Evolutionary conservation across 2,888 invertebrate genomes (phyloP), one percentile per base, ranked within the genome.

Genomic region (Eupithecia exiguata): DNA sequence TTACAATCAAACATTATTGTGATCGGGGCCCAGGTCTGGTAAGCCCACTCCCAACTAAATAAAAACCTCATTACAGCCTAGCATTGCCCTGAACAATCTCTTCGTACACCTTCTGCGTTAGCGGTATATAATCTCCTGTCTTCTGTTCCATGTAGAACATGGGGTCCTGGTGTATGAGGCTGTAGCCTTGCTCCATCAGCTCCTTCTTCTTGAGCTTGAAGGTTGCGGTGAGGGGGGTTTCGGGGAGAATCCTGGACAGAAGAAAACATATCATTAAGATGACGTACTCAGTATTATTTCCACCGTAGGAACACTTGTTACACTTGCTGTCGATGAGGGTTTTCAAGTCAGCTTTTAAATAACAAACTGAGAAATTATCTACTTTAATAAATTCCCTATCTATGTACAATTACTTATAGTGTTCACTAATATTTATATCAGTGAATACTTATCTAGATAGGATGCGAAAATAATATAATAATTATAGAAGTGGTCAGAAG

Each of bases 151-250:
- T 90, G 84, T 97, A 97, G 87, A 95, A 98, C 49, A 98, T 86
- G 1, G 95, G 95, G 88, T 98, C 98, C 62, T 94, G 93, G 25
- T 96, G 90, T 79, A 95, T 89, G 12, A 96, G 85, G 76, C 98
- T 95, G 84, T 96, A 99, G 0, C 97, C 98, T 83, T 98, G 97
- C 71, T 96, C 95, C 85, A 98, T 97, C 36, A 99, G 92, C 80
- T 98, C 97, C n/a, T 96, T 96, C 91, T 99, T 99, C 87, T 97
- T 97, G 80, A 99, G 90, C 92, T 99, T 99, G 88, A 97, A 99
- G 0, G 99, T 99, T 69, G 96, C 96, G 3, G 97, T 97, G 65
- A 97, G 89, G 0, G 98, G 98, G 14, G 99, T 95, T 80, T 96
- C 94, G 16, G 96, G 94, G 72, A 98, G 93, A 18, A 72, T 93